Evolutionary conservation across 2,113 vertebrate species (phyloP).

Genomic region (Otis tarda): DNA sequence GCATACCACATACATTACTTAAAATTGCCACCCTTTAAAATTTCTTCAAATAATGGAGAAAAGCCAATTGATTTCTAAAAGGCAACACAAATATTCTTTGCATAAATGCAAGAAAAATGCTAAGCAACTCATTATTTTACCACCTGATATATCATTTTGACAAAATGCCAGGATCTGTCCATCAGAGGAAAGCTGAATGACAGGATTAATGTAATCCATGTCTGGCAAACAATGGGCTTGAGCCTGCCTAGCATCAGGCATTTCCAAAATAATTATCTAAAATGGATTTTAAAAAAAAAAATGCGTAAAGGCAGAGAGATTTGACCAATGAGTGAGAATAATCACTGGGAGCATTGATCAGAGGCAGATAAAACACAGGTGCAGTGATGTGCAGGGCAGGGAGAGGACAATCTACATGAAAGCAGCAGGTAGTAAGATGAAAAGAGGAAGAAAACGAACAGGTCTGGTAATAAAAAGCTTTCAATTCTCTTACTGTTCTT

Average conservation of each 20-base stretch:
- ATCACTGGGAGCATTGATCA: rapidly evolving
- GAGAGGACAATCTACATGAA: not conserved
- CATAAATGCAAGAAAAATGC: not conserved
- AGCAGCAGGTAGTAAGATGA: not conserved
- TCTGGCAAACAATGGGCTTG: not conserved
- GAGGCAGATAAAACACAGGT: not conserved
- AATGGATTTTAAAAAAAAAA: not conserved
- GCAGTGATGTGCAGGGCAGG: rapidly evolving
- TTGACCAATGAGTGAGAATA: not conserved
- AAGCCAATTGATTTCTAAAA: not conserved
- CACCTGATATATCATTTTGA: not conserved
- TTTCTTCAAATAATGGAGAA: not conserved
- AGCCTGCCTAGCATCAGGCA: not conserved
- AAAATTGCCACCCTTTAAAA: not conserved
- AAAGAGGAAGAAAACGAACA: not conserved
- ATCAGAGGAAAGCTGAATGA: not conserved
- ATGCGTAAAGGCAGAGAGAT: not conserved
- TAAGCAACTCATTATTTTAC: not conserved
- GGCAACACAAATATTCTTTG: not conserved
- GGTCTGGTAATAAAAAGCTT: not conserved
- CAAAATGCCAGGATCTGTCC: not conserved
- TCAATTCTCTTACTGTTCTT: not conserved
- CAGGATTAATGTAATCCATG: not conserved
- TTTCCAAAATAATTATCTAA: not conserved
- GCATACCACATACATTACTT: not conserved